A percentile compares a stretch with the other conserved stretches of the same genome.
Evolutionary conservation across 2,797 vertebrate species (phyloP).

Genomic region (Coluber constrictor): DNA sequence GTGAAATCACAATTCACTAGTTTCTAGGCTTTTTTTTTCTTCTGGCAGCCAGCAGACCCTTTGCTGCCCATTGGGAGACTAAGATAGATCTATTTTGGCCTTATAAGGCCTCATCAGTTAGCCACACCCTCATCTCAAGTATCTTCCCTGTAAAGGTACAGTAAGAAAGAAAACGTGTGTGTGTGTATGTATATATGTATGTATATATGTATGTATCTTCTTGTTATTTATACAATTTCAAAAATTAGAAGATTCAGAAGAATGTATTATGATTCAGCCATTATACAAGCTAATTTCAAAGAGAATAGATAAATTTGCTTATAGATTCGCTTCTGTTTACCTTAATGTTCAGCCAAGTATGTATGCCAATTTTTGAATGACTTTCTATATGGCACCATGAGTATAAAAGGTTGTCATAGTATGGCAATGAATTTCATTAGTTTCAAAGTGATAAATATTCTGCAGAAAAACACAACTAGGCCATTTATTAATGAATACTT

Average conservation of each 20-base stretch:
- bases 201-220: too few species aligned
- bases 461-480: background rate
- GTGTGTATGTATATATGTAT: too few species aligned
- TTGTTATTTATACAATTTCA: background rate
- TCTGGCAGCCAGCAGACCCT: too few species aligned
- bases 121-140: too few species aligned
- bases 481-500: slow-evolving; percentile 3
- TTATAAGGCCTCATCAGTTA: too few species aligned
- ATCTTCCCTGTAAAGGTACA: too few species aligned
- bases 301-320: background rate
- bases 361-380: background rate
- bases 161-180: too few species aligned
- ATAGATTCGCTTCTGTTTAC: background rate
- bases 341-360: background rate
- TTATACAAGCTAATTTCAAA: background rate
- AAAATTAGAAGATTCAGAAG: background rate
- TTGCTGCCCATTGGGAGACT: too few species aligned
- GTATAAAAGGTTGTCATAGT: background rate
- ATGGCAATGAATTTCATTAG: background rate
- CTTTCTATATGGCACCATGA: background rate
- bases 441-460: background rate
- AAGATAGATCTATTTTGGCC: too few species aligned
- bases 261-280: background rate
- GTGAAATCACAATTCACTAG: too few species aligned
- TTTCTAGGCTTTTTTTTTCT: too few species aligned